Base-by-base conservation (phyloP, 2,797 vertebrate species). In the Acipenser oxyrinchus region DNA sequence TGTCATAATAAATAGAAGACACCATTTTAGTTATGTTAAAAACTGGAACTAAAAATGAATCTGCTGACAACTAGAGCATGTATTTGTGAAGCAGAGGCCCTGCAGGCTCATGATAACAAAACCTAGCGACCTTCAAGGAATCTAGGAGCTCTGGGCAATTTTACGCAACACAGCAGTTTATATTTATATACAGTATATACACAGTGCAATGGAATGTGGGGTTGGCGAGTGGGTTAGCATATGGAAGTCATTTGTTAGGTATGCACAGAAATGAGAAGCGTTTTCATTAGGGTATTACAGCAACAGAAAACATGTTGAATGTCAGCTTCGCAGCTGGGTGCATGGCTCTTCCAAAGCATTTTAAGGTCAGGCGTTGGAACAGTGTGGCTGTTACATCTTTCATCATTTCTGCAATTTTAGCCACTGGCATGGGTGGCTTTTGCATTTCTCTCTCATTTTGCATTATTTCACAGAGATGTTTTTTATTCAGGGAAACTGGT, bases 241-340 rank as follows among this genome's bases (percentile, higher is more conserved):
- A 50, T 65, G 11, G 62, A 50, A 15, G 12, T 57, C 8, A n/a
- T 68, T 69, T 66, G 9, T 57, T 8, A 59, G 51, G 18, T 53
- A 8, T 8, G 49, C 52, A 62, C 7, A 66, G 48, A 51, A 37
- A 9, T 60, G 12, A 62, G 1, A 51, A 48, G 23, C 6, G n/a
- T n/a, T 10, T 66, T 52, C 66, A 48, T 59, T 18, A 51, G 11
- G 61, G 59, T 11, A n/a, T 7, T 51, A n/a, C 6, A 11, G 55
- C 10, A 58, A 58, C 6, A n/a, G 55, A 2, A n/a, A 58, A 13
- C 12, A 6, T 11, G 55, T n/a, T 58, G 15, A 58, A 58, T 58
- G 55, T 2, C 10, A n/a, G 10, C 55, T 6, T 58, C 12, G 7
- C 55, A 11, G 10, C 55, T 58, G 55, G 55, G 55, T n/a, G 55